Evolutionary conservation across 2,113 vertebrate genomes (phyloP).

Genomic region (Scopus umbretta): DNA sequence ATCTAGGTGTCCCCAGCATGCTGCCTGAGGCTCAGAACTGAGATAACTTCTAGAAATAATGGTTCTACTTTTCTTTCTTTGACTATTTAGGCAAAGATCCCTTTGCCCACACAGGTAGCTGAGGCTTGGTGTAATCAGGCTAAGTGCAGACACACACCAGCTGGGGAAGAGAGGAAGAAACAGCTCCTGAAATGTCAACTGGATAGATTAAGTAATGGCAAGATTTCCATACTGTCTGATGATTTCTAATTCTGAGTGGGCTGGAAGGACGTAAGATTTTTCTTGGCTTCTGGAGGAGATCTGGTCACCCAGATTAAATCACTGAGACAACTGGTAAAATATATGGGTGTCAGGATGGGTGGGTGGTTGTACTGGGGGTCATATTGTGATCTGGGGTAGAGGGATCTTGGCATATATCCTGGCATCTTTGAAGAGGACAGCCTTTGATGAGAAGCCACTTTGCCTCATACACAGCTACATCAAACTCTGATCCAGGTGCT

Average conservation of each 20-base stretch:
- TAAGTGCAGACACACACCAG: neutral
- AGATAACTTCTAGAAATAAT: neutral
- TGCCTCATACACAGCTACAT: neutral
- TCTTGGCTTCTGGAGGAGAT: neutral
- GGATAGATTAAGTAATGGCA: neutral
- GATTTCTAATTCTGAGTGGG: neutral
- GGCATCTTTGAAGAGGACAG: neutral
- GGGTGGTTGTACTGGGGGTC: neutral
- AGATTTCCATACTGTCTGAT: neutral
- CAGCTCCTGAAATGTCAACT: neutral
- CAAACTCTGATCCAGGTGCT: neutral
- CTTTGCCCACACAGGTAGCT: neutral
- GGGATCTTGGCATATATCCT: neutral
- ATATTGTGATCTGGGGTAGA: neutral
- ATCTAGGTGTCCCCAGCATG: neutral
- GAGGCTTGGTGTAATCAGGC: neutral
- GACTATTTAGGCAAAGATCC: neutral
- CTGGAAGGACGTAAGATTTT: neutral
- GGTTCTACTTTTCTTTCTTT: neutral
- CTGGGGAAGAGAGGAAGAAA: neutral
- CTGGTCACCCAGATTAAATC: neutral
- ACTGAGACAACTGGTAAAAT: neutral
- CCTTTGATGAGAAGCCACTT: neutral
- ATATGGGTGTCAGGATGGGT: neutral
- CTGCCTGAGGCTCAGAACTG: neutral